These are phyloP conservation scores for Loxodonta africana DNA, from an alignment of 2,113 vertebrate genomes.

Conservation along the genomic window DNA sequence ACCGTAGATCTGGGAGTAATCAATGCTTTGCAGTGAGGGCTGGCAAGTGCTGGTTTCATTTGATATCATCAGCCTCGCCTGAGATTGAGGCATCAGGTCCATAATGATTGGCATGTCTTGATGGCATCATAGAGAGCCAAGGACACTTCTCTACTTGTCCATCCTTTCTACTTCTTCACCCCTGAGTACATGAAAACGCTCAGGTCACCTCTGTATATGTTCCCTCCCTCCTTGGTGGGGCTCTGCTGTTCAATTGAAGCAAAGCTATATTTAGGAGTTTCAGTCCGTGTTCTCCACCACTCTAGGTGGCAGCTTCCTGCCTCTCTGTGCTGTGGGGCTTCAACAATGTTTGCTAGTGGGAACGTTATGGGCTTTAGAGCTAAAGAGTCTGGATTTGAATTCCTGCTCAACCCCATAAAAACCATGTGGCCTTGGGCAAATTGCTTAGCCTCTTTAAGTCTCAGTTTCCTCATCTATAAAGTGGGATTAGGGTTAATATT, in stretches of 20 bases:
- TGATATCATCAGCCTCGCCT: background rate
- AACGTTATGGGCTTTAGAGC: background rate
- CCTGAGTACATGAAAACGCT: background rate
- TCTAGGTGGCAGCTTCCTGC: background rate
- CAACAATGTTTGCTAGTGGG: background rate
- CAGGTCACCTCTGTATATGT: background rate
- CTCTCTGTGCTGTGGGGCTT: background rate
- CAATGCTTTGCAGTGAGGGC: background rate
- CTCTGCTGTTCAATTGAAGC: background rate
- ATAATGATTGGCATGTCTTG: background rate
- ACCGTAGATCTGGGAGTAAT: background rate
- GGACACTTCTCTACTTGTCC: background rate
- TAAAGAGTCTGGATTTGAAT: background rate
- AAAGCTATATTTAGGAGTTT: background rate
- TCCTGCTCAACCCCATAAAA: background rate
- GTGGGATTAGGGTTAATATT: background rate
- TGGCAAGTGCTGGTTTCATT: background rate
- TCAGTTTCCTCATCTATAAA: background rate
- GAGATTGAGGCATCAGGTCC: background rate
- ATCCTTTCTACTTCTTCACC: background rate
- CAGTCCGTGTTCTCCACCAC: background rate
- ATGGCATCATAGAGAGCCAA: fast-evolving
- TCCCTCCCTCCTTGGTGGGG: background rate
- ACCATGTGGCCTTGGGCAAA: background rate
- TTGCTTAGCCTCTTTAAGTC: background rate